Evolutionary conservation across 1,140 invertebrate genomes (phyloP).

Genomic region (Temnothorax curvispinosus): DNA sequence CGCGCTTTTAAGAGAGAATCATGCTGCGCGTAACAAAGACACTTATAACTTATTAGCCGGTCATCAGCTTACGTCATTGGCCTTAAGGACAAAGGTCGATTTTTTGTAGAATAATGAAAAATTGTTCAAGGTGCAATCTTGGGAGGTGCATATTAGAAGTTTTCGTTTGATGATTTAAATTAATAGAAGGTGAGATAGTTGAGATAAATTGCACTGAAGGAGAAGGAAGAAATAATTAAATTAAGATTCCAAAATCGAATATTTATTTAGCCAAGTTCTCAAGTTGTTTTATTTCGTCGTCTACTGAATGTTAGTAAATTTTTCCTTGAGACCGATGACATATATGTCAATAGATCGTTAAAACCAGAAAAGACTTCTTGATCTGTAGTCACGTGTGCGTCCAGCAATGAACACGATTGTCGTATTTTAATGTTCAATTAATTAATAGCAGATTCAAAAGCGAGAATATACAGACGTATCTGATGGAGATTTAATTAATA

Average conservation of each 20-base stretch:
- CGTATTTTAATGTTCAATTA: background rate
- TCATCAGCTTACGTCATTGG: slow-evolving; percentile 35
- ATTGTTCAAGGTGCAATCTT: background rate
- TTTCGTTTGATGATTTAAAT: background rate
- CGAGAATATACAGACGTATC: background rate
- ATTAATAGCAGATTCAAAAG: background rate
- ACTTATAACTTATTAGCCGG: slow-evolving; percentile 15
- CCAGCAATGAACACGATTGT: background rate
- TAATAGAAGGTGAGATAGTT: background rate
- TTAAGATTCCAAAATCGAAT: slow-evolving; percentile 18
- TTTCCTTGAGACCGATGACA: slow-evolving; percentile 52
- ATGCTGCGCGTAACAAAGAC: background rate
- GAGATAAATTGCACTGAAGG: slow-evolving; percentile 4
- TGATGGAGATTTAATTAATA: background rate
- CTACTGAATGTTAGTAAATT: slow-evolving; percentile 13
- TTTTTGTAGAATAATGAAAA: background rate
- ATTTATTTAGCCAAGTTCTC: slow-evolving; percentile 9
- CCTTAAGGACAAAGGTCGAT: slow-evolving; percentile 25
- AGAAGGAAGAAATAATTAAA: slow-evolving; percentile 36
- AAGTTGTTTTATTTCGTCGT: background rate
- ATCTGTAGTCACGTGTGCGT: slow-evolving; percentile 15
- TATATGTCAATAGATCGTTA: background rate
- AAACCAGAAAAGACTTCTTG: background rate
- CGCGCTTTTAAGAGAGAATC: background rate
- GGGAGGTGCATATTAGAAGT: background rate